A percentile compares a stretch with the other conserved stretches of the same genome.
Evolutionary conservation across 2,888 invertebrate species (phyloP).

Genomic region (Drosophila ochracea): DNA sequence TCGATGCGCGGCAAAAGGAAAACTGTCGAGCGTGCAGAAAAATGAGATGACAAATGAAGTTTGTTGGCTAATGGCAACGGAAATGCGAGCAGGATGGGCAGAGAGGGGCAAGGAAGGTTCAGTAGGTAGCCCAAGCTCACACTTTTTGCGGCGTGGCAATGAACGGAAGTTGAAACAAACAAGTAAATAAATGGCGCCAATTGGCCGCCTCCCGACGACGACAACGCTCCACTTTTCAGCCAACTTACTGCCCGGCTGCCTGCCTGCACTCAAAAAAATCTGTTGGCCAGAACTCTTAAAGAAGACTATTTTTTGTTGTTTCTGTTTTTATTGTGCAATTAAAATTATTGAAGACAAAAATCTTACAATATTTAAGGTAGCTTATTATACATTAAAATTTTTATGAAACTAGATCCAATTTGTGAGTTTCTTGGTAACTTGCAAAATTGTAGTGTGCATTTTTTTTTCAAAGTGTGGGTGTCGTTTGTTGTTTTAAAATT

Average conservation of each 20-base stretch:
- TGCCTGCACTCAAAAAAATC: not conserved
- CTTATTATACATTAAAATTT: too few relatives aligned
- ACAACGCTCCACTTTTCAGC: slow-evolving; percentile 11
- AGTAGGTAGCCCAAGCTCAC: slow-evolving; percentile 69
- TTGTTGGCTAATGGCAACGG: slow-evolving; percentile 79
- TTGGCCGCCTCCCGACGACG: slow-evolving; percentile 61
- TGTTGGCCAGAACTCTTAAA: not conserved
- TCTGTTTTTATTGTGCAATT: not conserved
- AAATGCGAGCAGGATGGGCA: slow-evolving; percentile 62
- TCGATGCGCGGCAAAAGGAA: slow-evolving; percentile 65
- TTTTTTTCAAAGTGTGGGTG: slow-evolving; percentile 16
- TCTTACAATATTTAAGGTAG: not conserved
- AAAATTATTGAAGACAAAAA: not conserved
- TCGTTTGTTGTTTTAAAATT: slow-evolving; percentile 74
- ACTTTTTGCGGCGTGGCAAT: slow-evolving; percentile 79
- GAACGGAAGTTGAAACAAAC: slow-evolving; percentile 80
- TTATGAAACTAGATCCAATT: not conserved
- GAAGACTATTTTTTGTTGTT: not conserved
- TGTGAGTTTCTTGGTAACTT: not conserved
- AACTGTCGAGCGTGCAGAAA: slow-evolving; percentile 79
- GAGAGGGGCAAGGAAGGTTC: slow-evolving; percentile 15
- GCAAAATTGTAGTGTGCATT: rapidly evolving
- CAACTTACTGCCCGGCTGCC: not conserved
- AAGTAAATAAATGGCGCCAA: slow-evolving; percentile 82
- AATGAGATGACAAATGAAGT: slow-evolving; percentile 81